phyloP scores from a whole-genome alignment of 2,113 vertebrate genomes.

The Hucho hucho region DNA sequence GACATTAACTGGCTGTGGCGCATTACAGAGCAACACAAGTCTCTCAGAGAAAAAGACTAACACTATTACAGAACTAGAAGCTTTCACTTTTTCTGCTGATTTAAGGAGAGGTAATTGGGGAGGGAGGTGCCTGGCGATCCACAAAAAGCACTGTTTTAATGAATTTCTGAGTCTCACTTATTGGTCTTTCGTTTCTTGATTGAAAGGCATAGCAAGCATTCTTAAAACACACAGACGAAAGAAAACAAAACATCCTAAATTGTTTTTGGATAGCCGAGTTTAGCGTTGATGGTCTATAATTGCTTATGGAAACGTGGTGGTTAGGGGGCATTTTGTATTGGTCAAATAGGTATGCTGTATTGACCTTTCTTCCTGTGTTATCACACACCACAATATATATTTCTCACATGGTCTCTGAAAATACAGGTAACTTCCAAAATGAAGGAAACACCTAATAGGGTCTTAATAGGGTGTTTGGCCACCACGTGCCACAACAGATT shows the following conservation, averaged over 20 bases:
- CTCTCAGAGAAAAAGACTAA: neutral
- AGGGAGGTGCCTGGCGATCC: neutral
- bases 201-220: neutral
- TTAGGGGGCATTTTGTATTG: neutral
- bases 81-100: neutral
- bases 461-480: too few species aligned
- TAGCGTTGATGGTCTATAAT: neutral
- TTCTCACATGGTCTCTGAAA: neutral
- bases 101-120: neutral
- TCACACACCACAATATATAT: neutral
- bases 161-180: neutral
- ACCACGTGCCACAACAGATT: too few species aligned
- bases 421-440: neutral
- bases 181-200: neutral
- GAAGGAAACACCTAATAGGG: too few species aligned
- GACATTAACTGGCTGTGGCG: slow-evolving; percentile 65
- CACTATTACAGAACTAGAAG: neutral
- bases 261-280: neutral
- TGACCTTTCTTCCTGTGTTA: neutral
- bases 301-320: neutral
- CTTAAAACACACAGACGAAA: too few species aligned
- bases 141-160: neutral
- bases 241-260: neutral
- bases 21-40: slow-evolving; percentile 60
- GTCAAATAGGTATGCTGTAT: slow-evolving; percentile 1